Base-by-base conservation (phyloP, 37 sponge, comb jelly and placozoan species). In the Cliona cf. orientalis region DNA sequence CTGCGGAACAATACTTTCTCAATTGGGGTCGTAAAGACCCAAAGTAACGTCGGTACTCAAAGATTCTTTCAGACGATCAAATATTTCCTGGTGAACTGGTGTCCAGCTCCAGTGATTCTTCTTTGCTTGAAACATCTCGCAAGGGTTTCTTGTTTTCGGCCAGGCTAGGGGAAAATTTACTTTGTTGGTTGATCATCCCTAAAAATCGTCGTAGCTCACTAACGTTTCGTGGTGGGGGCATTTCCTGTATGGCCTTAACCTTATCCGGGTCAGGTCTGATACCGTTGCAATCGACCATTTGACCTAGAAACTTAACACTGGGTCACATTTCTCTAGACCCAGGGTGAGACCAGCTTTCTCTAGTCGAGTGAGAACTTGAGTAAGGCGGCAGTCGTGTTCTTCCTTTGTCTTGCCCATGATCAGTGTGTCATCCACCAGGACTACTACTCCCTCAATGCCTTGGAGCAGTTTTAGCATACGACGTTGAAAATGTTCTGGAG, bases 121-220 rank as follows among this genome's bases (percentile, higher is more conserved):
- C 25, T 46, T n/a, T 58, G 28, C 43, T 46, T 21, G 76, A 29
- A 5, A 76, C 63, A 38, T 55, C 69, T 34, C 78, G 68, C 37
- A 85, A 57, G 25, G 86, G 86, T 37, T 76, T 35, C 2, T 42
- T 69, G n/a, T 0, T 56, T 37, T 85, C 72, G 2, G 86, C 78
- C 35, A 66, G 34, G 25, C 31, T 33, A 21, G 79, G 71, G 21
- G 76, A 28, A 75, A 85, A 85, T 34, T 77, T 76, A 12, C 72
- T 61, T 46, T 72, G 44, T 65, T 69, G 71, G 69, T 78, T 76
- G 6, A 71, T 61, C 64, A 78, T 77, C 17, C 86, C 86, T 22
- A 84, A 31, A 29, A 84, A 84, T 31, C 79, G 29, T 1, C 78
- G 62, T 19, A 85, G n/a, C 57, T 85, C 86, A 35, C 34, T 38